A percentile compares a stretch with the other conserved stretches of the same genome.
phyloP scores from a whole-genome alignment of 2,888 invertebrate species.

The Heterodera filipjevi region DNA sequence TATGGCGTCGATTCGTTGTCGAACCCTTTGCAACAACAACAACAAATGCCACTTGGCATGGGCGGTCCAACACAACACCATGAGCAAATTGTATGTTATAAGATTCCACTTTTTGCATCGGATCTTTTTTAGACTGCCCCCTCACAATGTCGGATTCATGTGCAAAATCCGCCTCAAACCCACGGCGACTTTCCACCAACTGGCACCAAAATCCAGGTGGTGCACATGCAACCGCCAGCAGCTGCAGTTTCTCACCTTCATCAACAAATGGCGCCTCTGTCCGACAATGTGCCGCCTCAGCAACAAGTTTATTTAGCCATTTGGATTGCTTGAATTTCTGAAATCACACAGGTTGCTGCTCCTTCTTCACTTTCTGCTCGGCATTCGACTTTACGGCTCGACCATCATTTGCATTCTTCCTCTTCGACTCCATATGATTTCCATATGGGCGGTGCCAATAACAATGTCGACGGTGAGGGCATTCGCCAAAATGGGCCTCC shows the following conservation, averaged over 20 bases:
- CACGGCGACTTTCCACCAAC: slow-evolving; percentile 34
- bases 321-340: not conserved
- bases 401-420: not conserved
- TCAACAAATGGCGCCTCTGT: slow-evolving; percentile 5
- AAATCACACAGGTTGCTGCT: not conserved
- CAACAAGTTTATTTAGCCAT: not conserved
- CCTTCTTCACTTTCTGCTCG: not conserved
- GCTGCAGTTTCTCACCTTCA: not conserved
- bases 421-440: not conserved
- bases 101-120: not conserved
- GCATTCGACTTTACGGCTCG: not conserved
- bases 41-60: not conserved
- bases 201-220: slow-evolving; percentile 34
- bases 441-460: not conserved
- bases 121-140: not conserved
- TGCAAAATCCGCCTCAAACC: slow-evolving; percentile 35
- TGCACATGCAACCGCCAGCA: slow-evolving; percentile 30
- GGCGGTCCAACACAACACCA: not conserved
- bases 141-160: slow-evolving; percentile 31
- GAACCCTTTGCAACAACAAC: not conserved
- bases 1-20: not conserved
- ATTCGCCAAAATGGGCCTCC: not conserved
- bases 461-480: not conserved
- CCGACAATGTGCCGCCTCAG: not conserved
- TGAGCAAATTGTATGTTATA: not conserved